phyloP scores from a whole-genome alignment of 2,797 vertebrate species.

The Spea hammondii region DNA sequence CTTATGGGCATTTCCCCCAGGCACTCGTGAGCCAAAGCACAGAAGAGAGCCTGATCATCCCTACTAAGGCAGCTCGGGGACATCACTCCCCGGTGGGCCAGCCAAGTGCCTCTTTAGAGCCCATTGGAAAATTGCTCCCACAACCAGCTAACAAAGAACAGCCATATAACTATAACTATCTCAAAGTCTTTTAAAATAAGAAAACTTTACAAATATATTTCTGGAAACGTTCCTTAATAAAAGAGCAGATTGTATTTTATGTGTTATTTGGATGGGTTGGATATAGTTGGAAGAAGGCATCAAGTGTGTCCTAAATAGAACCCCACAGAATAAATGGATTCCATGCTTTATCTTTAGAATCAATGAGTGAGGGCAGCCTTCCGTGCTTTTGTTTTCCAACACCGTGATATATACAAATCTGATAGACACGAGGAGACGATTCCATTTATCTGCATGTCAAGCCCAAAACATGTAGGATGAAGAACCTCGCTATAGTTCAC shows the following conservation, averaged over 20 bases:
- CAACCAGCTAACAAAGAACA: no score
- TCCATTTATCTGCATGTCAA: not conserved
- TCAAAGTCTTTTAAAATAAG: no score
- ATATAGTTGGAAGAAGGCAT: not conserved
- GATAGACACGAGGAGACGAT: not conserved
- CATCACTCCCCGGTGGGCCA: no score
- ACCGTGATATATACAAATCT: not conserved
- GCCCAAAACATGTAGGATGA: slow-evolving; percentile 41
- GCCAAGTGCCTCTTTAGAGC: no score
- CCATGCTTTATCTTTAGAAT: not conserved
- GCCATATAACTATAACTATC: no score
- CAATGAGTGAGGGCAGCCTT: not conserved
- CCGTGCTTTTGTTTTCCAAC: not conserved
- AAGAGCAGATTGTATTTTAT: not conserved
- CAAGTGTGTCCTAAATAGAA: not conserved
- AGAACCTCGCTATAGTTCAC: slow-evolving; percentile 42
- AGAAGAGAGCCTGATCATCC: no score
- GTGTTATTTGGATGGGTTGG: not conserved
- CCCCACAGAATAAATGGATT: not conserved
- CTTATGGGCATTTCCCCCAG: no score
- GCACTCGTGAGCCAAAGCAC: no score
- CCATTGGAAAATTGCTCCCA: no score
- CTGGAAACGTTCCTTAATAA: not conserved
- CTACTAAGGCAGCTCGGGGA: no score
- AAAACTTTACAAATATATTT: not conserved